Evolutionary conservation across 2,888 invertebrate genomes (phyloP).

Genomic region (Volucella zonaria): DNA sequence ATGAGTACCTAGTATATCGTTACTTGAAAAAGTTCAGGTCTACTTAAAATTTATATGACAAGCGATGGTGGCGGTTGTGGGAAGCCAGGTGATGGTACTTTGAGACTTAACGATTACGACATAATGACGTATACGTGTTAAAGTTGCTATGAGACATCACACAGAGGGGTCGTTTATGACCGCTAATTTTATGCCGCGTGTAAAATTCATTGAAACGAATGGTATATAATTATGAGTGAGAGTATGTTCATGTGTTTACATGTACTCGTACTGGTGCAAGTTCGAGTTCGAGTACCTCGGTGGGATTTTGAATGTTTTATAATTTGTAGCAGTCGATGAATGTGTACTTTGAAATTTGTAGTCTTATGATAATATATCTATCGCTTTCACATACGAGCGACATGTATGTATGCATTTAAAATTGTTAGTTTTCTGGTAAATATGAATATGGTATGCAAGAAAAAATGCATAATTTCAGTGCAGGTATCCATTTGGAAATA

Average conservation of each 20-base stretch:
- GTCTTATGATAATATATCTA: too few species aligned
- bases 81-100: neutral
- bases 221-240: neutral
- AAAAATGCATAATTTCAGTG: too few species aligned
- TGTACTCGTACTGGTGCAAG: neutral
- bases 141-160: constrained; percentile 26
- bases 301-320: neutral
- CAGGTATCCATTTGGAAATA: too few species aligned
- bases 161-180: constrained; percentile 46
- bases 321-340: too few species aligned
- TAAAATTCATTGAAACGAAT: constrained; percentile 18
- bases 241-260: neutral
- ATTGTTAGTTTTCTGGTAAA: too few species aligned
- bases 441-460: too few species aligned
- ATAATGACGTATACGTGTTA: constrained; percentile 58
- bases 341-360: too few species aligned
- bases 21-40: neutral
- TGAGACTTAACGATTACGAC: constrained; percentile 29
- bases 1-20: too few species aligned
- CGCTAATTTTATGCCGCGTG: constrained; percentile 41
- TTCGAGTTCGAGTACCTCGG: too few species aligned
- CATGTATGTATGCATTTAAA: too few species aligned
- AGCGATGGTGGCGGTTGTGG: neutral
- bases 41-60: neutral
- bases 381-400: too few species aligned